These are phyloP conservation scores for Chiloscyllium punctatum DNA, from an alignment of 2,797 vertebrate species.

Conservation along the genomic window DNA sequence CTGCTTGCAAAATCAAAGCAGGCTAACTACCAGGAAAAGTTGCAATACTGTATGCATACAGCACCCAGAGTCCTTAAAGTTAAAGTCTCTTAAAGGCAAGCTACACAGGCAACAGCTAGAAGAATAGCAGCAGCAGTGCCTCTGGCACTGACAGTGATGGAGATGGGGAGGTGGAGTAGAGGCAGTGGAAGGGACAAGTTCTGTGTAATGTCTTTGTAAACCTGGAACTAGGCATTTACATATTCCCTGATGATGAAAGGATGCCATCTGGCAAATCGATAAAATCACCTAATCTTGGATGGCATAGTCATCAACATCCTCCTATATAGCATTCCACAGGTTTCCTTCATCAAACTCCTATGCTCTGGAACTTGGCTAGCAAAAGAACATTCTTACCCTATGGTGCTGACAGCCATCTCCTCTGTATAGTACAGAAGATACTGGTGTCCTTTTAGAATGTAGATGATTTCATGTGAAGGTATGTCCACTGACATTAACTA, in stretches of 20 bases:
- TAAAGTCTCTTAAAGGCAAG: too few species aligned
- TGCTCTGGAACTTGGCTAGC: not conserved
- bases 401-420: too few species aligned
- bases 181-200: not conserved
- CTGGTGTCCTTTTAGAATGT: too few species aligned
- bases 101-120: not conserved
- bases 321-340: not conserved
- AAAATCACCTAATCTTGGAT: not conserved
- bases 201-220: not conserved
- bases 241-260: not conserved
- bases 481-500: too few species aligned
- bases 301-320: not conserved
- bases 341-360: not conserved
- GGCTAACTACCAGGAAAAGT: too few species aligned
- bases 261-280: not conserved
- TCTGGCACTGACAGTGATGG: not conserved
- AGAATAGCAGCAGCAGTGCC: not conserved
- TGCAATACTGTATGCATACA: too few species aligned
- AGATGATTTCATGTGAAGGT: too few species aligned
- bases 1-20: too few species aligned
- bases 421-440: too few species aligned
- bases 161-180: not conserved
- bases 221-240: not conserved
- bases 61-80: too few species aligned
- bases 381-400: too few species aligned